A percentile compares a stretch with the other conserved stretches of the same genome.
Conservation (phyloP, 2,797 vertebrate species). For the Nannoperca obscura region DNA sequence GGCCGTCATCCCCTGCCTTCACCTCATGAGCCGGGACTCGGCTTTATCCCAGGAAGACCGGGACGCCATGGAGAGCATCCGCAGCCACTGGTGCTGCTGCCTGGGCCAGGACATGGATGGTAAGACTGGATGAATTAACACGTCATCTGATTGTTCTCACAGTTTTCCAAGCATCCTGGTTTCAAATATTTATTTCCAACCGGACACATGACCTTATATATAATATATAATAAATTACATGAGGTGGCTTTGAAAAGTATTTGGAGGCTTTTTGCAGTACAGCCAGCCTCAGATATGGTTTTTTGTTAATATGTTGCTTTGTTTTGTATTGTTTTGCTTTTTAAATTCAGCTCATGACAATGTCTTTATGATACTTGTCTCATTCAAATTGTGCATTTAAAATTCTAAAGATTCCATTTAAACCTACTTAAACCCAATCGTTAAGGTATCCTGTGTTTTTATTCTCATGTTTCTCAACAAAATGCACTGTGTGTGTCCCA, state of each 20-base stretch:
- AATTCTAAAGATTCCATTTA: too few relatives aligned
- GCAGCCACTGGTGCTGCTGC: constrained; percentile 95
- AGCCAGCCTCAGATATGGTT: too few relatives aligned
- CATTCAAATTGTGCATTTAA: too few relatives aligned
- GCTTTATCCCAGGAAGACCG: constrained; percentile 89
- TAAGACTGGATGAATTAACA: constrained; percentile 59
- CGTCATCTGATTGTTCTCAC: too few relatives aligned
- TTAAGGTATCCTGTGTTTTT: neutral
- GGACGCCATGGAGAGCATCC: constrained; percentile 91
- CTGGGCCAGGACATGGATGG: constrained; percentile 93
- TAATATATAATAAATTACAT: neutral
- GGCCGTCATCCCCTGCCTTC: constrained; percentile 95
- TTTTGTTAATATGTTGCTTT: too few relatives aligned
- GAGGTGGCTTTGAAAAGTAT: neutral
- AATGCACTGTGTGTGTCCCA: neutral
- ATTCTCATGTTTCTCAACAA: neutral
- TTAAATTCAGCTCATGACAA: too few relatives aligned
- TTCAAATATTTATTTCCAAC: neutral
- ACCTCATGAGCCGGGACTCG: constrained; percentile 90
- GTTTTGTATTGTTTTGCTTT: neutral
- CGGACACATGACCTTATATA: neutral
- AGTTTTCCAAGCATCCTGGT: too few relatives aligned
- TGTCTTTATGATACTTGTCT: too few relatives aligned
- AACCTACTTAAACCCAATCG: too few relatives aligned
- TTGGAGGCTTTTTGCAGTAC: neutral